Evolutionary conservation across 2,888 invertebrate species (phyloP).

Genomic region (Dryococelus australis): DNA sequence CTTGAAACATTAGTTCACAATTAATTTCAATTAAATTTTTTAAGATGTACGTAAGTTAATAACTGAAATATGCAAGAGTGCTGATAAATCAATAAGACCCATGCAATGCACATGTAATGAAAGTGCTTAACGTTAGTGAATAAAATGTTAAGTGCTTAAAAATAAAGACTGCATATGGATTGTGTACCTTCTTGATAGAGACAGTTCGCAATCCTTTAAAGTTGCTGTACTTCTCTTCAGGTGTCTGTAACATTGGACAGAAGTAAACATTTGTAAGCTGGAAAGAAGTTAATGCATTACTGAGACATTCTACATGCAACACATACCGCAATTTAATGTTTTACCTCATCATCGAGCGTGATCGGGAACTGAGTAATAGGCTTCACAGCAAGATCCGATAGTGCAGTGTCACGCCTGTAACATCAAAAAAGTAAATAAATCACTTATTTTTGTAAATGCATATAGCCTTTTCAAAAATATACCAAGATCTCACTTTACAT

Average conservation of each 20-base stretch:
- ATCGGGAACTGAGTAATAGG: constrained; percentile 87
- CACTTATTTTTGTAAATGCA: too few species aligned
- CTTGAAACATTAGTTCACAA: neutral
- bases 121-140: neutral
- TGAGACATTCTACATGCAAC: neutral
- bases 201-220: constrained; percentile 83
- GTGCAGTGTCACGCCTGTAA: constrained; percentile 73
- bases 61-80: neutral
- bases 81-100: neutral
- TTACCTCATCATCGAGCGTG: constrained; percentile 83
- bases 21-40: neutral
- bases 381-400: constrained; percentile 88
- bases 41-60: neutral
- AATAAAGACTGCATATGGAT: neutral
- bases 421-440: constrained; percentile 33
- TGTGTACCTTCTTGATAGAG: constrained; percentile 81
- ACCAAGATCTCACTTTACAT: too few species aligned
- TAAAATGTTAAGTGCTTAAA: neutral
- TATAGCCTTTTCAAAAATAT: too few species aligned
- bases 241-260: constrained; percentile 63
- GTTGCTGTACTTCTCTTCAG: constrained; percentile 73
- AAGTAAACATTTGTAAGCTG: neutral
- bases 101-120: constrained; percentile 23
- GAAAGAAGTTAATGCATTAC: neutral
- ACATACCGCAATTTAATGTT: neutral